Percentiles rank a stretch among this genome's conserved stretches.
phyloP scores from a whole-genome alignment of 1,140 invertebrate genomes.

The Drosophila pruinosa region DNA sequence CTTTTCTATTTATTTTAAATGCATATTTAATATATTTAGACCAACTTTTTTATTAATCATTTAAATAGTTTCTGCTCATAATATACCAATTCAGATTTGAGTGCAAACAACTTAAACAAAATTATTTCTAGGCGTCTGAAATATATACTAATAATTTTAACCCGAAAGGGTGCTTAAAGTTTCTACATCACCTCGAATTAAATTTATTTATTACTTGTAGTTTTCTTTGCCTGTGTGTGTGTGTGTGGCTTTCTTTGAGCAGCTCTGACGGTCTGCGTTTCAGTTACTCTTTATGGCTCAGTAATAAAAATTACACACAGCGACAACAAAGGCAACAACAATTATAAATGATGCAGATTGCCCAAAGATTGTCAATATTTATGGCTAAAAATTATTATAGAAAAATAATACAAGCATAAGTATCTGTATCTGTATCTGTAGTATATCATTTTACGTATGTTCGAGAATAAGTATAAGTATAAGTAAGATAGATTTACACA shows the following conservation, averaged over 20 bases:
- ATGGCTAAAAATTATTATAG: conserved; percentile 62
- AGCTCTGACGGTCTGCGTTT: conserved; percentile 40
- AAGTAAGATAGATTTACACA: conserved; percentile 7
- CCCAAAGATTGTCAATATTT: conserved; percentile 72
- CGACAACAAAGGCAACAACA: conserved; percentile 45
- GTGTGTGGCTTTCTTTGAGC: conserved; percentile 68
- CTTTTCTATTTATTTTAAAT: too few relatives aligned
- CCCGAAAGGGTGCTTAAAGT: conserved; percentile 23
- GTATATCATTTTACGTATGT: not conserved
- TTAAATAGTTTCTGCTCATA: too few relatives aligned
- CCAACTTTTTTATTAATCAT: too few relatives aligned
- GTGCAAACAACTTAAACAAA: not conserved
- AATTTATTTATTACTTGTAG: conserved; percentile 25
- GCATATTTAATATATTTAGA: too few relatives aligned
- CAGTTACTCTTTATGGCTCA: conserved; percentile 70
- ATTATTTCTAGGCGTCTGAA: too few relatives aligned
- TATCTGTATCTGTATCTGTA: not conserved
- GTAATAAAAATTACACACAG: conserved; percentile 76
- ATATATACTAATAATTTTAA: not conserved
- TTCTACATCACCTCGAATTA: not conserved
- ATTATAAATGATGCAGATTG: conserved; percentile 52
- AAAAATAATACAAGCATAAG: conserved; percentile 32
- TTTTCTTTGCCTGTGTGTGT: conserved; percentile 52
- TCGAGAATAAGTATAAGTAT: not conserved
- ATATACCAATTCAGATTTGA: too few relatives aligned